phyloP scores from a whole-genome alignment of 2,888 invertebrate species.

The Limnephilus marmoratus region DNA sequence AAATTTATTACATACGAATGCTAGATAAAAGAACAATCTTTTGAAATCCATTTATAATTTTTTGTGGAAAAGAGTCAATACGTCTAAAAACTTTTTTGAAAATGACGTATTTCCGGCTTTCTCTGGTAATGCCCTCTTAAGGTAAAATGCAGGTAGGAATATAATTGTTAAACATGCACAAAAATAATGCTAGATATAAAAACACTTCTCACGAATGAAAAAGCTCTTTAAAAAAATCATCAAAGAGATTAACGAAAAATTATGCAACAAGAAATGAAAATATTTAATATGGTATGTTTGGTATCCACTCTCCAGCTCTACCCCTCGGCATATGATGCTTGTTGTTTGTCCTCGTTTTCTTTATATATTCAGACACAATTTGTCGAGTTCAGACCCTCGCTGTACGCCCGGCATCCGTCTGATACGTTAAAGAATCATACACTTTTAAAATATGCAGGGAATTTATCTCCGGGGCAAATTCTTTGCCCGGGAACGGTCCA shows the following conservation, averaged over 20 bases:
- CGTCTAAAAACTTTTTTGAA: too few species aligned
- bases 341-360: background rate
- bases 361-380: background rate
- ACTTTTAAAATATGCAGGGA: constrained; percentile 38
- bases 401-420: background rate
- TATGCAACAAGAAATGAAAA: background rate
- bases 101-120: too few species aligned
- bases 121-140: too few species aligned
- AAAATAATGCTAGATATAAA: too few species aligned
- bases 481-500: constrained; percentile 14
- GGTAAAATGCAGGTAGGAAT: too few species aligned
- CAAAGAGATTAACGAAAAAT: background rate
- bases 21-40: too few species aligned
- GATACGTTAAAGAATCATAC: constrained; percentile 16
- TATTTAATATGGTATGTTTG: background rate
- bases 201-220: too few species aligned
- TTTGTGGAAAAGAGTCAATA: too few species aligned
- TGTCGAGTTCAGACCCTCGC: background rate
- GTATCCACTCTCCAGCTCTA: background rate
- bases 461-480: constrained; percentile 47
- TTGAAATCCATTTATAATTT: too few species aligned
- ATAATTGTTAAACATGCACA: too few species aligned
- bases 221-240: too few species aligned
- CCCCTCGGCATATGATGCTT: background rate
- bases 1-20: too few species aligned